These are phyloP conservation scores for Cheilosia pagana DNA, from an alignment of 2,888 invertebrate species.

Conservation along the genomic window DNA sequence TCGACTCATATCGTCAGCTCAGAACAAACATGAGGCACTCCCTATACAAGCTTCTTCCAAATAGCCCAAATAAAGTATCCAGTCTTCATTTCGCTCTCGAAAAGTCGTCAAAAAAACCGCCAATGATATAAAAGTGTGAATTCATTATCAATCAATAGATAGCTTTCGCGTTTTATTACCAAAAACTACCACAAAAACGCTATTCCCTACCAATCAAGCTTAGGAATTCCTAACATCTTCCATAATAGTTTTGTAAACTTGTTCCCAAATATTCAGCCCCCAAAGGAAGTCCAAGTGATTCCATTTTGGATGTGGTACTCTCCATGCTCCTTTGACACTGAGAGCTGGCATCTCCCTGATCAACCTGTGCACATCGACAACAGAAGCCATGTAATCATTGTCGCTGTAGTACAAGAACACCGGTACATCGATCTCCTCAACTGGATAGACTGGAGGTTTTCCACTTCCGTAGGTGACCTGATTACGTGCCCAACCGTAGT, in stretches of 20 bases:
- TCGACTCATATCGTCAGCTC: too few species aligned
- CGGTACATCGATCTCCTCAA: conserved; percentile 77
- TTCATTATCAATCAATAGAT: too few species aligned
- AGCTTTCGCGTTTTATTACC: background rate
- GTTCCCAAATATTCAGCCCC: conserved; percentile 77
- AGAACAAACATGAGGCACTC: too few species aligned
- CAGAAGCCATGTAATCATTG: conserved; percentile 79
- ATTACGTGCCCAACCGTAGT: conserved; percentile 77
- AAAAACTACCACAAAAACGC: background rate
- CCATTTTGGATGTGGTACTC: conserved; percentile 78
- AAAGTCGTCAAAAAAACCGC: too few species aligned
- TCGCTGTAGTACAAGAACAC: conserved; percentile 79
- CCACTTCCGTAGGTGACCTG: conserved; percentile 76
- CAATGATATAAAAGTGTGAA: too few species aligned
- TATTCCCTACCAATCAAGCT: background rate
- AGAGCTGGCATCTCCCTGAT: conserved; percentile 73
- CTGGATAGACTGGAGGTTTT: conserved; percentile 76
- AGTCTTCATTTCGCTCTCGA: too few species aligned
- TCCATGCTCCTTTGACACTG: conserved; percentile 73
- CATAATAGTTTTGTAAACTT: conserved; percentile 78
- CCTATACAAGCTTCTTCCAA: too few species aligned
- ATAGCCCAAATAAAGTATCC: too few species aligned
- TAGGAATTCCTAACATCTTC: conserved; percentile 73
- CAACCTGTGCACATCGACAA: conserved; percentile 79
- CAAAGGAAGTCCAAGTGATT: conserved; percentile 81